Conservation (phyloP, 2,888 invertebrate species). For the Agrilus mali region DNA sequence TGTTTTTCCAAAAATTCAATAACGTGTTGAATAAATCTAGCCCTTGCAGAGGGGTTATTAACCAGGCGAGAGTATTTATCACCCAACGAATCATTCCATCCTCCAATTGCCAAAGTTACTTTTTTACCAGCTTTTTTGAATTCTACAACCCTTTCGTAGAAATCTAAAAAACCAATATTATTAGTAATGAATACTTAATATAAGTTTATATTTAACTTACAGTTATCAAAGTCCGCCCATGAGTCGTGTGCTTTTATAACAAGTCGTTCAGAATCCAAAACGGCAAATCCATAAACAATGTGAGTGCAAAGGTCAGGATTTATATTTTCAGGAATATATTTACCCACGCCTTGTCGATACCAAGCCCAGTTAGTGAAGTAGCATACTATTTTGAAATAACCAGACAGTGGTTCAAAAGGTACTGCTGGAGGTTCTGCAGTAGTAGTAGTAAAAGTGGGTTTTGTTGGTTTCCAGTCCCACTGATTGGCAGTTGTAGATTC, state of each 20-base stretch:
- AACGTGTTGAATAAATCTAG: conserved; percentile 61
- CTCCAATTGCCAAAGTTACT: conserved; percentile 81
- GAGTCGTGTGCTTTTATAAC: conserved; percentile 74
- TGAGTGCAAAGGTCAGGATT: conserved; percentile 83
- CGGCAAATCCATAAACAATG: conserved; percentile 86
- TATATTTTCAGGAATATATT: conserved; percentile 75
- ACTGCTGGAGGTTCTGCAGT: conserved; percentile 28
- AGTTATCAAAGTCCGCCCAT: conserved; percentile 82
- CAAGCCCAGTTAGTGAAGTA: conserved; percentile 94
- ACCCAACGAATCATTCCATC: conserved; percentile 88
- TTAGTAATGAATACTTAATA: neutral
- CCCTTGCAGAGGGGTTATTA: conserved; percentile 58
- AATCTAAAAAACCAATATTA: conserved; percentile 40
- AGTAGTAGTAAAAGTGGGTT: conserved; percentile 9
- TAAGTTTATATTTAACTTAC: conserved; percentile 36
- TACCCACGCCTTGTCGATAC: conserved; percentile 72
- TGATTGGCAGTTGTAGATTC: conserved; percentile 9
- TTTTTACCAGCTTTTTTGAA: conserved; percentile 70
- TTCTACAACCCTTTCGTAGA: conserved; percentile 72
- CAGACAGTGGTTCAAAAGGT: conserved; percentile 38
- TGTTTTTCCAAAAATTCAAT: conserved; percentile 66
- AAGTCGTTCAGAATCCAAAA: conserved; percentile 70
- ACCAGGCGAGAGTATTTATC: conserved; percentile 82
- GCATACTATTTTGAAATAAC: conserved; percentile 71
- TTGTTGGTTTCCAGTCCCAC: conserved; percentile 9